Conservation (phyloP, 2,113 vertebrate genomes). For the Gadus chalcogrammus region DNA sequence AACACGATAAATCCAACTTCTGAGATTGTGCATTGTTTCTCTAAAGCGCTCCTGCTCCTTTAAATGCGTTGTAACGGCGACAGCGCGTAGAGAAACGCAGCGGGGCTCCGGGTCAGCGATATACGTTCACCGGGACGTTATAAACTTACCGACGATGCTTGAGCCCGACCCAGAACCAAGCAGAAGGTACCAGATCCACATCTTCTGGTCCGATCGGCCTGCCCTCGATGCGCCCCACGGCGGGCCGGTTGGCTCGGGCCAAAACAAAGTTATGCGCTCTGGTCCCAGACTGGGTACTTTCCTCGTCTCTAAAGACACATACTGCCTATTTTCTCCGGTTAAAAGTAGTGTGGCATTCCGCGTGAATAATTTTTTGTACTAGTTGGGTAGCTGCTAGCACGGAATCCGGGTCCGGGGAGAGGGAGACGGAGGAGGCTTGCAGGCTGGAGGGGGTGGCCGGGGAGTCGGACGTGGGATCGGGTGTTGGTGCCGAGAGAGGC, state of each 20-base stretch:
- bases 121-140: constrained; percentile 16
- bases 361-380: constrained; percentile 22
- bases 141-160: constrained; percentile 76
- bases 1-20: too few relatives aligned
- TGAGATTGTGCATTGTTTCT: neutral
- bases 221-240: constrained; percentile 49
- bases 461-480: constrained; percentile 31
- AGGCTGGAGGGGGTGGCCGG: constrained; percentile 45
- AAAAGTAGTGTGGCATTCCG: constrained; percentile 29
- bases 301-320: constrained; percentile 1
- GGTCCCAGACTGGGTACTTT: constrained; percentile 1
- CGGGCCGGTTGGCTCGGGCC: constrained; percentile 51
- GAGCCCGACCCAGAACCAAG: constrained; percentile 77
- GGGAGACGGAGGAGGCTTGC: constrained; percentile 41
- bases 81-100: neutral
- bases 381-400: constrained; percentile 26
- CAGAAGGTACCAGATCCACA: constrained; percentile 84
- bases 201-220: constrained; percentile 62
- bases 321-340: constrained; percentile 11
- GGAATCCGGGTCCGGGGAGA: constrained; percentile 34
- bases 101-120: constrained; percentile 16
- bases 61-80: neutral
- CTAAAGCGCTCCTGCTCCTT: constrained; percentile 29
- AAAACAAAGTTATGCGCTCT: constrained; percentile 48
- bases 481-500: constrained; percentile 55